Base-by-base conservation (phyloP, 2,888 invertebrate genomes). In the Carcina quercana region DNA sequence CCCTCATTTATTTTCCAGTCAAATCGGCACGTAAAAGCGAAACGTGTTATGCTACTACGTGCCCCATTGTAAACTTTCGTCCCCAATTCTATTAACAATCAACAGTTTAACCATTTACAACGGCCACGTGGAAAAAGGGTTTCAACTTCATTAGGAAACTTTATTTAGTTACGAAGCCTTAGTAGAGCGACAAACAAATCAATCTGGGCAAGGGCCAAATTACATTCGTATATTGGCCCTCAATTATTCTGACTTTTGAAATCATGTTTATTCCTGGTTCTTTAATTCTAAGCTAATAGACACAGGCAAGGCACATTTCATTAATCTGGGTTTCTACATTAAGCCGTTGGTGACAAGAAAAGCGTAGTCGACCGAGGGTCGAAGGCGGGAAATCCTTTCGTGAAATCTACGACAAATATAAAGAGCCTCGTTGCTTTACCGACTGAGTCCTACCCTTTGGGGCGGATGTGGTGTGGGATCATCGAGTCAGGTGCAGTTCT, bases 331-430 rank as follows among this genome's bases (percentile, higher is more conserved):
- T 63, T 65, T 71, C 64, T 45, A 57, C 62, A 66, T 64, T 76
- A 83, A 83, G 76, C 80, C 73, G 56, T 72, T 73, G 72, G 67
- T 72, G 78, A 78, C 76, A 75, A 52, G 53, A 61, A 66, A 76
- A 79, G 68, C 79, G 73, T 63, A 52, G 59, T 53, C 59, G 70
- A 59, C 59, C 62, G 59, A 55, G 59, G 63, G 59, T 59, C 58
- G 57, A 45, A 53, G 47, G 35, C 52, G 45, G 52, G 62, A 78
- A 82, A 80, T 76, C 82, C 79, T 72, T 70, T 66, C 55, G 63
- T 53, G 61, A 64, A 66, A 68, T 68, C 62, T 59, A 50, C 57
- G 61, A 66, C 67, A 70, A 70, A 74, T 66, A 63, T 65, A 65
- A 65, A 63, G 60, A 64, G 58, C 45, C 50, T 46, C 38, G 43